phyloP scores from a whole-genome alignment of 2,888 invertebrate genomes.

The Drosophila macrospina region DNA sequence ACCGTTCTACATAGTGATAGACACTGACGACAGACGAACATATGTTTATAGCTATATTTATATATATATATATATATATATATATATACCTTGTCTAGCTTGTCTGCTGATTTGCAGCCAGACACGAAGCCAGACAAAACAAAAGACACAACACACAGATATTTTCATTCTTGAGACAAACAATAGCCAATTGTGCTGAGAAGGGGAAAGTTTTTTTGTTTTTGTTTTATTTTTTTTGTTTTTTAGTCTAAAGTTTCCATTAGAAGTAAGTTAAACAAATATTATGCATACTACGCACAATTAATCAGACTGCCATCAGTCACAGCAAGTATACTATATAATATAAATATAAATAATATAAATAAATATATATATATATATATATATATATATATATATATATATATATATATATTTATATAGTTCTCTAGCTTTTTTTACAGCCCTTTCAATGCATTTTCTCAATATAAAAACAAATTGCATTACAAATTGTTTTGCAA shows the following conservation, averaged over 20 bases:
- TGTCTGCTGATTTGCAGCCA: constrained; percentile 16
- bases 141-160: constrained; percentile 44
- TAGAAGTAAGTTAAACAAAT: constrained; percentile 14
- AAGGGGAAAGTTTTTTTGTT: constrained; percentile 18
- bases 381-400: background rate
- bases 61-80: background rate
- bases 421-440: background rate
- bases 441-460: background rate
- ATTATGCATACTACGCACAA: constrained; percentile 1
- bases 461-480: constrained; percentile 10
- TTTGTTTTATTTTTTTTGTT: too few species aligned
- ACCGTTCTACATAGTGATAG: constrained; percentile 20
- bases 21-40: constrained; percentile 19
- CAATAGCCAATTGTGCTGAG: constrained; percentile 21
- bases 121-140: constrained; percentile 48
- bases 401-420: constrained; percentile 1
- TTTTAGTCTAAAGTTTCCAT: background rate
- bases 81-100: background rate
- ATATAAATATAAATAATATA: too few species aligned
- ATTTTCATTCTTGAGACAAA: constrained; percentile 22
- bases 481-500: constrained; percentile 36
- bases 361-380: background rate
- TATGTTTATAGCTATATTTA: background rate
- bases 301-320: background rate
- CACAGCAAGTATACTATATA: too few species aligned